Base-by-base conservation (phyloP, 2,888 invertebrate genomes). In the Acleris emargana region DNA sequence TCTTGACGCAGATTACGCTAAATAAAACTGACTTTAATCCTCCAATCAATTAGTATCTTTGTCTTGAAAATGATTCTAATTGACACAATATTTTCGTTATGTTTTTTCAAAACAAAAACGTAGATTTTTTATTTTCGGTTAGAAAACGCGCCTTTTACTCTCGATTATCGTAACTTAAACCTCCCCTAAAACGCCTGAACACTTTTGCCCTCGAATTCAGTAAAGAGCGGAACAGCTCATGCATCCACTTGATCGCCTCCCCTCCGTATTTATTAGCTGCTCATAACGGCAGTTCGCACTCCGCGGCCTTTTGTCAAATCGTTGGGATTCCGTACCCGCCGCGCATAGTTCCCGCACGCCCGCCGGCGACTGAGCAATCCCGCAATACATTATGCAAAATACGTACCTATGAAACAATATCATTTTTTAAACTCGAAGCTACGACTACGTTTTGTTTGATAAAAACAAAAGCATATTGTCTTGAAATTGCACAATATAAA, bases 271-370 rank as follows among this genome's bases (percentile, higher is more conserved):
- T 90, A 87, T 89, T 87, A 87, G 87, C 82, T 79, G 81, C 83
- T 86, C 87, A 88, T 88, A 87, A 81, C 81, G 81, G 82, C 73
- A 77, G 82, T 86, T 87, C 88, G 87, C 87, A 87, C 82, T 89
- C 79, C 73, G 81, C 78, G 84, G 80, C 82, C 83, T 86, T 85
- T 85, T 85, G 86, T 82, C 80, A 85, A 89, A 90, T 89, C 82
- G 86, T 83, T 80, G 80, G 82, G 87, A 88, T 89, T 85, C 88
- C 86, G 72, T 74, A 73, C 76, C 69, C 83, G 79, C 80, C 83
- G 76, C 74, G 80, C 86, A 86, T 87, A 84, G 83, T 83, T 84
- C 79, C 72, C 78, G n/a, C 80, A 74, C 81, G 80, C 83, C 82
- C 83, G 83, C 72, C 75, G 76, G 76, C 79, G 77, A 71, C 78